Conservation (phyloP, 2,113 vertebrate genomes). For the Balaeniceps rex region DNA sequence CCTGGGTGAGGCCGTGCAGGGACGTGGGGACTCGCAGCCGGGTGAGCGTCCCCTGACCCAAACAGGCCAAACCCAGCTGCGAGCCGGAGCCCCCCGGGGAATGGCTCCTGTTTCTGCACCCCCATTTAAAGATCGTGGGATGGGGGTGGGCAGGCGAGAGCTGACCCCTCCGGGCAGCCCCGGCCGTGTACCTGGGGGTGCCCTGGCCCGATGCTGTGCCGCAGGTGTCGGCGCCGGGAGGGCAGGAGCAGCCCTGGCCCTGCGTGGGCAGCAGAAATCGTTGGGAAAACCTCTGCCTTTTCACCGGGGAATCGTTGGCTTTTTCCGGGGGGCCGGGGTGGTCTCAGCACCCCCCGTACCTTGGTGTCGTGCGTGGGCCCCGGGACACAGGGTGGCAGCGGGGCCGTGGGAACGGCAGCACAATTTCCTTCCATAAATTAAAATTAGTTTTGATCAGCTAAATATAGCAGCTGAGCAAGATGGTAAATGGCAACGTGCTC, state of each 20-base stretch:
- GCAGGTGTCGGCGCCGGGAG: background rate
- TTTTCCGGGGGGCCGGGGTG: background rate
- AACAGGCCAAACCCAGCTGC: background rate
- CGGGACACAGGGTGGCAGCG: conserved; percentile 49
- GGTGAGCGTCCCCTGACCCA: background rate
- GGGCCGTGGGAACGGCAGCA: conserved; percentile 84
- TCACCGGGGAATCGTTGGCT: background rate
- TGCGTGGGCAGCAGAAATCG: rapidly evolving
- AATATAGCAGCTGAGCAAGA: conserved; percentile 71
- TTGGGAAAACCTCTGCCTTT: background rate
- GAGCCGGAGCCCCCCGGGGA: rapidly evolving
- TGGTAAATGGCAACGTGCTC: conserved; percentile 8
- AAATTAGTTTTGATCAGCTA: conserved; percentile 72
- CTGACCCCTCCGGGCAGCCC: background rate
- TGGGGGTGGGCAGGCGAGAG: background rate
- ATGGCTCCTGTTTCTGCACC: background rate
- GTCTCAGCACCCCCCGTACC: background rate
- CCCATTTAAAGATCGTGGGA: rapidly evolving
- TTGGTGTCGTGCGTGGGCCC: conserved; percentile 64
- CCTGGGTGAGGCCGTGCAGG: rapidly evolving
- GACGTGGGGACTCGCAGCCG: rapidly evolving
- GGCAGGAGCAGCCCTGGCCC: background rate
- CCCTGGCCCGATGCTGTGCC: rapidly evolving
- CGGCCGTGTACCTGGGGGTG: rapidly evolving
- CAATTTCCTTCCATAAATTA: conserved; percentile 79